phyloP scores from a whole-genome alignment of 2,888 invertebrate species.

The Papilio protenor region DNA sequence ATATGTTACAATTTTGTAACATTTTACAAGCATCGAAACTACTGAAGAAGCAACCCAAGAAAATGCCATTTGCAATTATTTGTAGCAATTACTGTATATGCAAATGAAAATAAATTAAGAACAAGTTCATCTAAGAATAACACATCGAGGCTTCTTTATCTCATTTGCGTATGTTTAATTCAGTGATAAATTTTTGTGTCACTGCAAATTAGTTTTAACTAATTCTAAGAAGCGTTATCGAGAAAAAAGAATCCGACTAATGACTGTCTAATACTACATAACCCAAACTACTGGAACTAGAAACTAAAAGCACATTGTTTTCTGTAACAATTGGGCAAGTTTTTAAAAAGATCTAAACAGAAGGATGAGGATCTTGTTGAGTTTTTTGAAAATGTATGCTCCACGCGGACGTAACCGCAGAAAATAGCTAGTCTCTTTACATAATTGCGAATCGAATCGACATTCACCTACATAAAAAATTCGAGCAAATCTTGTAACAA shows the following conservation, averaged over 20 bases:
- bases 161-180: not conserved
- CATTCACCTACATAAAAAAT: slow-evolving; percentile 40
- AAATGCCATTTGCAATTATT: not conserved
- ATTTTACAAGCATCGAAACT: not conserved
- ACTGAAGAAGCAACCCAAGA: not conserved
- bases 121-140: not conserved
- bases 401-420: not conserved
- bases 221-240: too few relatives aligned
- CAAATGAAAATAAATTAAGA: not conserved
- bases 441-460: slow-evolving; percentile 25
- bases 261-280: not conserved
- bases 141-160: not conserved
- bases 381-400: not conserved
- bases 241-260: too few relatives aligned
- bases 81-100: not conserved
- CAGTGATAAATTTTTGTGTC: not conserved
- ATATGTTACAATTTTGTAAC: not conserved
- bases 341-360: too few relatives aligned
- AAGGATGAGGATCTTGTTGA: not conserved
- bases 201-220: not conserved
- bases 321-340: too few relatives aligned
- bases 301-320: too few relatives aligned
- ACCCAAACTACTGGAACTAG: too few relatives aligned
- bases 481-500: slow-evolving; percentile 32
- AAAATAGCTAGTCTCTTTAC: slow-evolving; percentile 3